Conservation (phyloP, 1,140 invertebrate genomes). For the Drosophila melanica region DNA sequence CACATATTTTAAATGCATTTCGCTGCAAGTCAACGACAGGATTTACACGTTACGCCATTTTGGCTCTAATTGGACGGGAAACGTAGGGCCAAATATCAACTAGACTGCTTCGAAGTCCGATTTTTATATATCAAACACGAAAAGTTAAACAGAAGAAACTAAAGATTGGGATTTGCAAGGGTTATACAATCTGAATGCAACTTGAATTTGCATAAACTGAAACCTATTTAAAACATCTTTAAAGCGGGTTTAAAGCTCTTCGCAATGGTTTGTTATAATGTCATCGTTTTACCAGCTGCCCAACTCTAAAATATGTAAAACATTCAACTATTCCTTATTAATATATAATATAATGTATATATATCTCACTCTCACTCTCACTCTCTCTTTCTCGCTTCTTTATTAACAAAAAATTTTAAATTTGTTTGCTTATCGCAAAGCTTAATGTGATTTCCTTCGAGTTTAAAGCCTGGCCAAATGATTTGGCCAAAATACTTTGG, state of each 20-base stretch:
- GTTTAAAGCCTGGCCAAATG: background rate
- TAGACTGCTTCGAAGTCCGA: background rate
- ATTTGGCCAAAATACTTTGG: conserved; percentile 3
- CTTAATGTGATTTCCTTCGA: background rate
- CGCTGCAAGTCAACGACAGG: conserved; percentile 50
- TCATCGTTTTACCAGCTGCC: too few relatives aligned
- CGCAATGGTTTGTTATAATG: too few relatives aligned
- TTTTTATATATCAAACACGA: background rate
- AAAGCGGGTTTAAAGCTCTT: too few relatives aligned
- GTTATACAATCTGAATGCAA: background rate
- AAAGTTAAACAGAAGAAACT: background rate
- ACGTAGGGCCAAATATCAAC: background rate
- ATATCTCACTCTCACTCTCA: too few relatives aligned
- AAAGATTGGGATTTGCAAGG: background rate
- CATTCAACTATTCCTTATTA: too few relatives aligned
- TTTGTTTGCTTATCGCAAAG: too few relatives aligned
- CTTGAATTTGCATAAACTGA: background rate
- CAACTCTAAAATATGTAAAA: too few relatives aligned
- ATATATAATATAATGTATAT: too few relatives aligned
- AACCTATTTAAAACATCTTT: too few relatives aligned
- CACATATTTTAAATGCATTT: conserved; percentile 68
- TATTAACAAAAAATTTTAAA: too few relatives aligned
- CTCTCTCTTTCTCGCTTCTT: too few relatives aligned
- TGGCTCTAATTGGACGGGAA: conserved; percentile 72
- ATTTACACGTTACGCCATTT: conserved; percentile 78